Evolutionary conservation across 2,797 vertebrate genomes (phyloP), one percentile per base, ranked within the genome.

Genomic region (Melanotaenia pygmaea): DNA sequence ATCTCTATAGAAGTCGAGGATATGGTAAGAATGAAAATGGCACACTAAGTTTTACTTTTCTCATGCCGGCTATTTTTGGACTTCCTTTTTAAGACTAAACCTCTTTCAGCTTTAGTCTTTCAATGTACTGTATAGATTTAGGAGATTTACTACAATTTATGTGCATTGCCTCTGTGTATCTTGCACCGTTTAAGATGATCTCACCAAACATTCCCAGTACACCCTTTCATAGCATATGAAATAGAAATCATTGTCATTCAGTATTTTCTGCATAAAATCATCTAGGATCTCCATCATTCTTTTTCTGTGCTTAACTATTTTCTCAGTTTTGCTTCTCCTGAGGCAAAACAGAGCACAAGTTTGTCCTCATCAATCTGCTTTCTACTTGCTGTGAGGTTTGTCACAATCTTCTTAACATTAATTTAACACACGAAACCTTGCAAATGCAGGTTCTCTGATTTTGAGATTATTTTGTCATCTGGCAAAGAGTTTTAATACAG

Each of bases 371-470:
- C 67, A 18, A 16, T 30, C 51, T 35, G 40, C 58, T 70, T 67
- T 62, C 69, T 32, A 4, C 59, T 67, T 14, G 18, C 66, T 74
- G 45, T 61, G 60, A 58, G 72, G 80, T 90, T 85, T 83, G 84
- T 82, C 57, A 81, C 76, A 24, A 50, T 13, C 3, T 45, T 72
- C 8, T 67, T 26, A 60, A 62, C 18, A 24, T 59, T n/a, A 50
- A 35, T 43, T 30, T 51, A 22, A 57, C 3, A 28, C 1, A 13
- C 26, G 5, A 30, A 38, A 65, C 53, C 10, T 63, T 47, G 57
- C 54, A 58, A 53, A 66, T 59, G 24, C 59, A 73, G 16, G 70
- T 63, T 57, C 5, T 43, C n/a, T 11, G 28, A 50, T 70, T 60
- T 16, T 59, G 59, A 68, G 67, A 66, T 16, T 16, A 4, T 28